Base-by-base conservation (phyloP, 1,140 invertebrate species). In the Trichonephila inaurata region DNA sequence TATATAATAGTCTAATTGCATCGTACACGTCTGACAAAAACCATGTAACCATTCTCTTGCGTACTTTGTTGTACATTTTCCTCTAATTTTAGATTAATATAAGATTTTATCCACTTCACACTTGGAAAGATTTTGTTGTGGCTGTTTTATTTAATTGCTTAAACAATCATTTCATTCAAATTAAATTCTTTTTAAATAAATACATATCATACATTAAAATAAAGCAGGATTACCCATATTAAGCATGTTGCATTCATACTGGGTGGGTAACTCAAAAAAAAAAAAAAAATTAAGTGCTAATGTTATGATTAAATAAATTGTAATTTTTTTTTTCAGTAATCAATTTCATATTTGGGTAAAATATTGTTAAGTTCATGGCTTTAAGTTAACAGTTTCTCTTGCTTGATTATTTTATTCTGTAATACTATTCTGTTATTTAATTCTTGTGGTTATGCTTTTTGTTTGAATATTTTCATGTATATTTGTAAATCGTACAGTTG, bases 1-100 rank as follows among this genome's bases (percentile, higher is more conserved):
- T 89, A 89, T 89, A 91, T 82, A 86, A 93, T 93, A 93, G 92
- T 60, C 60, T 92, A 85, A 92, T 85, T 66, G 24, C 40, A 81
- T 86, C 44, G 16, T 64, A 88, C 58, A 88, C 51, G 77, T 58
- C 51, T 83, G 82, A 69, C 66, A 92, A 62, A 90, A 64, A 89
- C 24, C 64, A 88, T 93, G 85, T 93, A 93, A 88, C 85, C 51
- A 82, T 88, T 60, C 60, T 77, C 28, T 92, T 92, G 83, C 61
- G 21, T 91, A 81, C 44, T 93, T 88, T 93, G 92, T 93, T 93
- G 92, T 93, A 93, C 86, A 93, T 93, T 93, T 93, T 93, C 66
- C 92, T 93, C 85, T 93, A 93, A 89, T 93, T 93, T 93, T 93
- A 93, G 92, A 93, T 93, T 93, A 93, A 93, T 93, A 93, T 88